These are phyloP conservation scores for Labeo rohita DNA, from an alignment of 2,113 vertebrate species.

Conservation along the genomic window DNA sequence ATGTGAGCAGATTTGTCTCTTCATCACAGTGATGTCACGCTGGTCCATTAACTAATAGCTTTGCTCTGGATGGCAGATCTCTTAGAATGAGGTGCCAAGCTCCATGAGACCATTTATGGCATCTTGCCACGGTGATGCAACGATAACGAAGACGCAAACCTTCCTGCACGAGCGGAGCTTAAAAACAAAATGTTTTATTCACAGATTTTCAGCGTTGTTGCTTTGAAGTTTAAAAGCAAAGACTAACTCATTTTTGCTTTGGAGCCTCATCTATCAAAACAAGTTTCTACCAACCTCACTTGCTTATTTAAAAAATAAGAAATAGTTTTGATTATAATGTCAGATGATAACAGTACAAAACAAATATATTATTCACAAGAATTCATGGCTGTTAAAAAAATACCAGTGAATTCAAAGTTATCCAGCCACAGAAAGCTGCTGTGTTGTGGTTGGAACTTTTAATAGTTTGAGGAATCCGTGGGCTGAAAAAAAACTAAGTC, in stretches of 20 bases:
- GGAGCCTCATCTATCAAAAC: neutral
- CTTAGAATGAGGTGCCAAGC: conserved; percentile 24
- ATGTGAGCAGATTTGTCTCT: conserved; percentile 25
- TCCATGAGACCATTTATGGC: conserved; percentile 15
- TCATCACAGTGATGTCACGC: conserved; percentile 48
- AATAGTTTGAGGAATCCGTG: conserved; percentile 19
- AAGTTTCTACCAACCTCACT: neutral
- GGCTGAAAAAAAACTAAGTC: neutral
- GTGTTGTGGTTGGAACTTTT: conserved; percentile 24
- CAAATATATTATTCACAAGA: neutral
- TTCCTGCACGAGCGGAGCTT: neutral
- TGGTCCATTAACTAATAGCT: conserved; percentile 54
- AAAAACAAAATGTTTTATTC: conserved; percentile 24
- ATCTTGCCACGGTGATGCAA: conserved; percentile 33
- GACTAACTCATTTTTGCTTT: conserved; percentile 3
- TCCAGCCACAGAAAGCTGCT: neutral
- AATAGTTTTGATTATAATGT: neutral
- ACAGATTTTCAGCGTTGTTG: neutral
- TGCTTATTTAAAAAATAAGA: neutral
- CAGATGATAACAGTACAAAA: conserved; percentile 16
- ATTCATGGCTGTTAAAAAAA: neutral
- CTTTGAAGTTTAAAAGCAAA: neutral
- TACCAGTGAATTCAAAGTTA: conserved; percentile 20
- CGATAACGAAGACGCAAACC: neutral
- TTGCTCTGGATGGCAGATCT: conserved; percentile 19